These are phyloP conservation scores for Pristionchus japonicus DNA, from an alignment of 2,888 invertebrate species.

Conservation along the genomic window DNA sequence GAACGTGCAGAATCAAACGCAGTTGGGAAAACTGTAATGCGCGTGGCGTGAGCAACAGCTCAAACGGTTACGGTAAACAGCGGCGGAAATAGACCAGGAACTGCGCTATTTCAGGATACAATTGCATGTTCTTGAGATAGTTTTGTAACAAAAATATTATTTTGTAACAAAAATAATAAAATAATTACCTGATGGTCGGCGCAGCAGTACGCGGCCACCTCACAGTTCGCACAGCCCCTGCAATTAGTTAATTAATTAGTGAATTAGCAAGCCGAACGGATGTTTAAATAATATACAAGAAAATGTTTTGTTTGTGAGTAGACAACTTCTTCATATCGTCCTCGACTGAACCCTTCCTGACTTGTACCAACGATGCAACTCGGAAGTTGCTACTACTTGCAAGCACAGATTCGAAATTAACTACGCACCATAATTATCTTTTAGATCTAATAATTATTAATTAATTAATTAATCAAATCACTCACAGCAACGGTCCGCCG, in stretches of 20 bases:
- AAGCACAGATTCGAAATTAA: background rate
- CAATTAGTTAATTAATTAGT: background rate
- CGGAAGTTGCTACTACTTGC: background rate
- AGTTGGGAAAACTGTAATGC: background rate
- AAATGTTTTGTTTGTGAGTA: background rate
- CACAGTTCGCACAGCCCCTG: background rate
- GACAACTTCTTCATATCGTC: background rate
- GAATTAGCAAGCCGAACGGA: too few relatives aligned
- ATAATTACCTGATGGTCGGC: background rate
- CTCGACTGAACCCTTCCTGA: background rate
- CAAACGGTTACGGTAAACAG: background rate
- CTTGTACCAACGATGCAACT: background rate
- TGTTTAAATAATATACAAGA: too few relatives aligned
- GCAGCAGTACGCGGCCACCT: conserved; percentile 5
- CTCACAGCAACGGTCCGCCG: background rate
- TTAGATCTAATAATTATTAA: background rate
- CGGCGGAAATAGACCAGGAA: background rate
- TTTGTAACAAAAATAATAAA: background rate
- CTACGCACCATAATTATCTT: background rate
- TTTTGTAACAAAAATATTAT: background rate
- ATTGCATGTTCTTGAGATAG: background rate
- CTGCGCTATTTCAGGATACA: background rate
- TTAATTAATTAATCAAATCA: background rate
- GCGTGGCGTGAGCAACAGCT: background rate
- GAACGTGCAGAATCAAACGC: background rate